Conservation (phyloP, 1,140 invertebrate genomes). For the Drosophila carrolli region DNA sequence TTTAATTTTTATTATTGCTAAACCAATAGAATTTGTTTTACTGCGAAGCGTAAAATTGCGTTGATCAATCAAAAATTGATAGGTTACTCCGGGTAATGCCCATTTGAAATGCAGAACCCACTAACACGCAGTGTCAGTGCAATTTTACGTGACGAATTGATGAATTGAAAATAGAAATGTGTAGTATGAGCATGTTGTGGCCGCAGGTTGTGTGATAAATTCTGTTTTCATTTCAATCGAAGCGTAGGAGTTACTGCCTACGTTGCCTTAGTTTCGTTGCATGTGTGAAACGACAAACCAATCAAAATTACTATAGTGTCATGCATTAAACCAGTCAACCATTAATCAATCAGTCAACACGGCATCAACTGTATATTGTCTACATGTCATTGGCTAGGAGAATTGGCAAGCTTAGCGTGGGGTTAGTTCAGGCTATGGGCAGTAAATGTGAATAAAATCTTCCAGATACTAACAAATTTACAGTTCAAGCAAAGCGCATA, state of each 20-base stretch:
- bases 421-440: constrained; percentile 21
- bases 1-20: constrained; percentile 75
- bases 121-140: constrained; percentile 48
- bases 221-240: constrained; percentile 32
- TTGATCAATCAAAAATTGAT: constrained; percentile 53
- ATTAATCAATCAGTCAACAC: constrained; percentile 37
- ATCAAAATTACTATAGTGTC: constrained; percentile 32
- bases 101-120: constrained; percentile 6
- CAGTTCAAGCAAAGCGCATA: constrained; percentile 43
- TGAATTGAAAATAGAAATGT: constrained; percentile 59
- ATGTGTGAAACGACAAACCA: constrained; percentile 39
- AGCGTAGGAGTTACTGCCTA: constrained; percentile 28
- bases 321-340: constrained; percentile 37
- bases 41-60: constrained; percentile 68
- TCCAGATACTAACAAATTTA: constrained; percentile 30
- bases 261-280: constrained; percentile 45
- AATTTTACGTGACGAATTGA: constrained; percentile 62
- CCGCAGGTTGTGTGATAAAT: constrained; percentile 64
- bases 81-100: constrained; percentile 2
- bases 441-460: neutral
- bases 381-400: constrained; percentile 27
- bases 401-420: constrained; percentile 30
- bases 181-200: constrained; percentile 72
- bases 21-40: constrained; percentile 55
- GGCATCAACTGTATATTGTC: constrained; percentile 18